Conservation (phyloP, 2,888 invertebrate species). For the Uropetala carovei region DNA sequence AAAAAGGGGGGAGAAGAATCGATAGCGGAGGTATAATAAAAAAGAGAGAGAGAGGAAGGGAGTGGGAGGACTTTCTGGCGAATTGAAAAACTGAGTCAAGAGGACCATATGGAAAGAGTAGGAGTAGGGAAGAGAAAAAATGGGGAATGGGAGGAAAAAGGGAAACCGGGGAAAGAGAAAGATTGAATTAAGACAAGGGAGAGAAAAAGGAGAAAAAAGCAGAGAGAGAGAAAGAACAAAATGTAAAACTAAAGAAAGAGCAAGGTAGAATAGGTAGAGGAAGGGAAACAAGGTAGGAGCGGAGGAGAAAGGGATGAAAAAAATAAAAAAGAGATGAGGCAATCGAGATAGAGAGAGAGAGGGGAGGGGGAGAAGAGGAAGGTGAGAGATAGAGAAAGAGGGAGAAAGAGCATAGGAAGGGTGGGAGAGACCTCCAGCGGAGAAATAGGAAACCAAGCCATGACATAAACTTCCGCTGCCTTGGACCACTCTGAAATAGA, state of each 20-base stretch:
- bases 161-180: not conserved
- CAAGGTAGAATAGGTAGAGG: not conserved
- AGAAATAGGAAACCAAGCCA: conserved; percentile 60
- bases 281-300: not conserved
- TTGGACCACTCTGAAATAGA: conserved; percentile 45
- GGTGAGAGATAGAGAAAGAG: not conserved
- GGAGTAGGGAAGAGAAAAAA: not conserved
- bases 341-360: not conserved
- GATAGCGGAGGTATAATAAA: not conserved
- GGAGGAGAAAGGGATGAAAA: not conserved
- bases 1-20: not conserved
- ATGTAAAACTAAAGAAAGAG: not conserved
- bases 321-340: not conserved
- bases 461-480: conserved; percentile 51
- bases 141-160: not conserved
- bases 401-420: not conserved
- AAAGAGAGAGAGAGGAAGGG: not conserved
- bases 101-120: not conserved
- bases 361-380: not conserved
- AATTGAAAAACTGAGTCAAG: not conserved
- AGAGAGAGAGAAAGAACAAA: not conserved
- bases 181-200: not conserved
- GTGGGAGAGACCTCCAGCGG: conserved; percentile 15
- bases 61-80: not conserved
- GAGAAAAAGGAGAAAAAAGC: conserved; percentile 5